Evolutionary conservation across 2,797 vertebrate species (phyloP), one percentile per base, ranked within the genome.

Genomic region (Diceros bicornis): DNA sequence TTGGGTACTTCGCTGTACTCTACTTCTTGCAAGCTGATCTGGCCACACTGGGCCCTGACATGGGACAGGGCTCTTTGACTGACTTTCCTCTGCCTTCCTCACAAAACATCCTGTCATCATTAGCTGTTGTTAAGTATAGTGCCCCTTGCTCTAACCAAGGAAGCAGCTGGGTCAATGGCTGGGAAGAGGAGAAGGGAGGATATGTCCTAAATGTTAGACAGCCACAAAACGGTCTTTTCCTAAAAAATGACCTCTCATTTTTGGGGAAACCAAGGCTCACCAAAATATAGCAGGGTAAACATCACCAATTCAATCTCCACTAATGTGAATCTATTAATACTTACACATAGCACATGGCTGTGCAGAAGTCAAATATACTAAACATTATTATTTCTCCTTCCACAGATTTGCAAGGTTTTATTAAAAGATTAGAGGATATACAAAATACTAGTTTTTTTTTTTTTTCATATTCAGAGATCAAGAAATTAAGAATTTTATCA

Each of bases 401-500:
- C 8, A 66, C 13, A 88, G 37, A 89, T 95, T 64, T 94, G 41
- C 3, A 92, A 89, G 3, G 16, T 87, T 90, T 94, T 84, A 44
- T 50, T 87, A 50, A 77, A 89, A 91, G n/a, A 90, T 87, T 50
- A 87, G 68, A 84, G 20, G 47, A 34, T 41, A 62, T 6, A 88
- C 2, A 79, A 79, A 68, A 81, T 57, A 16, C 6, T 8, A 62
- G 8, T n/a, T 32, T 85, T 59, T 29, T 85, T 29, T 85, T 52
- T 32, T 85, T 59, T 29, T 81, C 47, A 77, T 21, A 52, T 82
- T 95, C 37, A 94, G 23, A 50, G 32, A 52, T 84, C n/a, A 95
- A 79, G 41, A 94, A 93, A 69, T 44, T 69, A 92, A 83, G 21
- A 37, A 57, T 82, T 91, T 85, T 74, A 66, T 64, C 62, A 87